A percentile compares a stretch with the other conserved stretches of the same genome.
phyloP scores from a whole-genome alignment of 2,113 vertebrate species.

The Pogonocichla stellata region DNA sequence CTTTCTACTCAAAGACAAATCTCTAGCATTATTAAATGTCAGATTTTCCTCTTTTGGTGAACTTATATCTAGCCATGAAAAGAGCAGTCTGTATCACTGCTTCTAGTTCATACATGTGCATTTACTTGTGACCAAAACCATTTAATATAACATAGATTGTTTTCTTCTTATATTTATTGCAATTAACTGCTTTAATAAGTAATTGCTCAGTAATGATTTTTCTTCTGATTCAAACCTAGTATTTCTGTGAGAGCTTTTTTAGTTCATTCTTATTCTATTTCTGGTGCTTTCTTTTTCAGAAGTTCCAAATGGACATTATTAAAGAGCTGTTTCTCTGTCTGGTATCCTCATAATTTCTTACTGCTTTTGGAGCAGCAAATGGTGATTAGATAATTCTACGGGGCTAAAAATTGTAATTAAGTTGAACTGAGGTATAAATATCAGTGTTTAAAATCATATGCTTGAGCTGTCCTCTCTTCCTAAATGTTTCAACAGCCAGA shows the following conservation, averaged over 20 bases:
- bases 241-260: neutral
- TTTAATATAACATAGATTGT: neutral
- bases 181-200: neutral
- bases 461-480: neutral
- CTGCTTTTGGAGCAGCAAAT: neutral
- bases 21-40: neutral
- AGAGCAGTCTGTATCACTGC: neutral
- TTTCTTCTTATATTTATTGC: neutral
- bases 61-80: neutral
- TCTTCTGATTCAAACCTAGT: neutral
- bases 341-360: neutral
- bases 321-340: neutral
- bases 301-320: neutral
- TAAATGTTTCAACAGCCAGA: neutral
- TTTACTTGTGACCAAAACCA: neutral
- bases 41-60: neutral
- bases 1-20: neutral
- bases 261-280: neutral
- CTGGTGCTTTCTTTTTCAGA: neutral
- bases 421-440: neutral
- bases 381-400: neutral
- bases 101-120: neutral
- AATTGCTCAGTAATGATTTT: neutral
- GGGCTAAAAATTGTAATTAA: neutral
- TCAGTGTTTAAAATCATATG: neutral